Percentiles rank a stretch among this genome's conserved stretches.
These are phyloP conservation scores for Melanotaenia boesemani DNA, from an alignment of 2,797 vertebrate species.

Conservation along the genomic window DNA sequence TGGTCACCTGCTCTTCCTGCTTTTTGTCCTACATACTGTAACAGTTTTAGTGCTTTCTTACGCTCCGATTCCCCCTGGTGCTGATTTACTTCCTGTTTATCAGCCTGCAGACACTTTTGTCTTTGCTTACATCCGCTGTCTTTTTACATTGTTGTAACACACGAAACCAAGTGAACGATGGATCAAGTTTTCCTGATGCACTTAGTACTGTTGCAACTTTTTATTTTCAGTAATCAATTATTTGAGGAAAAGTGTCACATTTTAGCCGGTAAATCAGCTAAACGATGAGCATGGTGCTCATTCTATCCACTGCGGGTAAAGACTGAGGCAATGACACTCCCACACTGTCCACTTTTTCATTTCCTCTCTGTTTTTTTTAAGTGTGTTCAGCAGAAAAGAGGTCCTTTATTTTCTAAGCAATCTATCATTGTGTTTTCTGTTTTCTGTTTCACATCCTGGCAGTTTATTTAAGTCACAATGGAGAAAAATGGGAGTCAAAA, in stretches of 20 bases:
- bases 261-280: background rate
- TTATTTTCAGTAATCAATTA: no score
- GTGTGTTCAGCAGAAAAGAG: background rate
- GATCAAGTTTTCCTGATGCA: background rate
- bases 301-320: background rate
- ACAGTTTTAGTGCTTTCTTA: background rate
- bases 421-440: constrained; percentile 1
- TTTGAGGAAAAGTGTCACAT: background rate
- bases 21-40: background rate
- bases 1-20: constrained; percentile 4
- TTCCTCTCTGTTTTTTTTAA: background rate
- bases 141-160: background rate
- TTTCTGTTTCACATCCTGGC: background rate
- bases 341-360: background rate
- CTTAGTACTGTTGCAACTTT: no score
- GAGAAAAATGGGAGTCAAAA: background rate
- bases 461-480: background rate
- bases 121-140: background rate
- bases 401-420: constrained; percentile 19
- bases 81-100: background rate
- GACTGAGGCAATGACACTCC: background rate
- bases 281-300: background rate
- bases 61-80: background rate
- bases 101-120: background rate
- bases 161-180: background rate